Conservation (phyloP, 2,113 vertebrate species). For the Leptobrachium ailaonicum region DNA sequence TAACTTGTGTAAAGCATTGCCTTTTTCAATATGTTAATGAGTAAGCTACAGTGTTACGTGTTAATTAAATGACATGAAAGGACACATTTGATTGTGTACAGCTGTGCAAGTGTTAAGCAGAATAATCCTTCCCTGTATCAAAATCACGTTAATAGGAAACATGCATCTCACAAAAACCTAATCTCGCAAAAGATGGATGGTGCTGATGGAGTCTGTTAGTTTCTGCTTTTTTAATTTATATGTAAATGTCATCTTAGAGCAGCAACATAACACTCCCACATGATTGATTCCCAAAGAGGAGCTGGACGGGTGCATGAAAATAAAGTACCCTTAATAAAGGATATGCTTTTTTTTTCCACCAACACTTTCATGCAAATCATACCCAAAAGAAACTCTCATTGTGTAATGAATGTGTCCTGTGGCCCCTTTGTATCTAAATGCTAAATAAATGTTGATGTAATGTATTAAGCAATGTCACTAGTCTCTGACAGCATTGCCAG, state of each 20-base stretch:
- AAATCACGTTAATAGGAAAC: conserved; percentile 39
- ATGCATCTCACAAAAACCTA: conserved; percentile 43
- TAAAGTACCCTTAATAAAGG: conserved; percentile 2
- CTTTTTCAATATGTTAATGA: neutral
- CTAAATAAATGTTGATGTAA: too few species aligned
- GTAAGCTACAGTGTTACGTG: neutral
- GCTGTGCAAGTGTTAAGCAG: conserved; percentile 21
- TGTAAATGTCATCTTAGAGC: conserved; percentile 46
- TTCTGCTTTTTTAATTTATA: conserved; percentile 48
- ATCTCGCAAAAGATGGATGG: conserved; percentile 45
- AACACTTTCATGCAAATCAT: neutral
- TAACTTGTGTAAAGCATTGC: too few species aligned
- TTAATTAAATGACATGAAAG: neutral
- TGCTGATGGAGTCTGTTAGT: conserved; percentile 39
- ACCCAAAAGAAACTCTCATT: too few species aligned
- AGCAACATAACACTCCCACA: conserved; percentile 22
- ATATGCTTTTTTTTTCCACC: neutral
- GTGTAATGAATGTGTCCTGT: too few species aligned
- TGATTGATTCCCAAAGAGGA: conserved; percentile 31
- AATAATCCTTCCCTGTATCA: conserved; percentile 18
- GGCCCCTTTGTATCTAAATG: too few species aligned
- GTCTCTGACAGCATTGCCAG: too few species aligned
- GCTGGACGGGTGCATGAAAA: conserved; percentile 3
- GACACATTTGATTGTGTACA: neutral
- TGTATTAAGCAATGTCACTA: too few species aligned